Percentiles rank a stretch among this genome's conserved stretches.
Evolutionary conservation across 2,888 invertebrate species (phyloP).

Genomic region (Allophyes oxyacanthae): DNA sequence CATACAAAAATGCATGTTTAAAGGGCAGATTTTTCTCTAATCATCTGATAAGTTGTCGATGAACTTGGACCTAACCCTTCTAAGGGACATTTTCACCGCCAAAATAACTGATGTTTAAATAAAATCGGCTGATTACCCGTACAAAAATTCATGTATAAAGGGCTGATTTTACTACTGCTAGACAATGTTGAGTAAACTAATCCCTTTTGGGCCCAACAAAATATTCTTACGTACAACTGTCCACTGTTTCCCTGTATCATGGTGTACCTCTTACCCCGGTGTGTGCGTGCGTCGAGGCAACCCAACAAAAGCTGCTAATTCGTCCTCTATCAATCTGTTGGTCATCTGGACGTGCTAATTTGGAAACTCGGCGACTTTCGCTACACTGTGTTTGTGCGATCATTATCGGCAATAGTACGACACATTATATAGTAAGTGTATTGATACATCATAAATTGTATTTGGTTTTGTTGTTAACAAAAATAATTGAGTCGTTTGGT

Average conservation of each 20-base stretch:
- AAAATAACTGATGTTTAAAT: no score
- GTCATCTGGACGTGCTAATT: conserved; percentile 71
- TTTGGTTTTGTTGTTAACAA: conserved; percentile 38
- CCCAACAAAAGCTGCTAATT: conserved; percentile 82
- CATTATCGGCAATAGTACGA: conserved; percentile 62
- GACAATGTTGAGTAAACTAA: no score
- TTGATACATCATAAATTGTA: conserved; percentile 47
- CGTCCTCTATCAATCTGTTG: conserved; percentile 77
- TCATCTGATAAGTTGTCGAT: no score
- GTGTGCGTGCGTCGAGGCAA: conserved; percentile 56
- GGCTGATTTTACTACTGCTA: no score
- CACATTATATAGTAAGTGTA: conserved; percentile 52
- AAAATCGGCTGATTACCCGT: no score
- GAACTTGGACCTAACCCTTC: no score
- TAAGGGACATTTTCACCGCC: no score
- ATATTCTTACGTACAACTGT: background rate
- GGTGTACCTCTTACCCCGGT: conserved; percentile 52
- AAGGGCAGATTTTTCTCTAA: no score
- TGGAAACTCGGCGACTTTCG: conserved; percentile 76
- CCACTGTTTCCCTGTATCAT: conserved; percentile 11
- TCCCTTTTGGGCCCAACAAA: no score
- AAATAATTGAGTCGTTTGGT: conserved; percentile 14
- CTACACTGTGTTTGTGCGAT: conserved; percentile 67
- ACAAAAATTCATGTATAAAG: no score
- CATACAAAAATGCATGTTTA: no score